Evolutionary conservation across 1,140 invertebrate species (phyloP).

Genomic region (Eriocheir sinensis): DNA sequence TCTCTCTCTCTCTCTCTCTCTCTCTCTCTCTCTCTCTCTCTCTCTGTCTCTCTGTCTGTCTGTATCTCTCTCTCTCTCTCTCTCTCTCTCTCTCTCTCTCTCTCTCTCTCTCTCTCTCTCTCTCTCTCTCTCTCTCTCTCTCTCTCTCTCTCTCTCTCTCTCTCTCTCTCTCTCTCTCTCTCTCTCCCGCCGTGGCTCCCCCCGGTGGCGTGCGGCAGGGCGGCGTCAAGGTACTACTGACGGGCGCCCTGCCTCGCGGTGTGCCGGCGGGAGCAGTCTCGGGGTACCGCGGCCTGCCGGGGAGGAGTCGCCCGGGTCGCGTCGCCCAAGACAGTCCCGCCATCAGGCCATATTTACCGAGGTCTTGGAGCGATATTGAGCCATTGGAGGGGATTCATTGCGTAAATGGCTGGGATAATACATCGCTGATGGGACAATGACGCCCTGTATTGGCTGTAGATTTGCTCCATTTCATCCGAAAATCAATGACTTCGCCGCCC

Average conservation of each 20-base stretch:
- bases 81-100: neutral
- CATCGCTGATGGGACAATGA: conserved; percentile 76
- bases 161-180: neutral
- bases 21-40: conserved; percentile 1
- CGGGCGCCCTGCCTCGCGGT: neutral
- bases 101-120: neutral
- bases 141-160: too few relatives aligned
- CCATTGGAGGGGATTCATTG: conserved; percentile 75
- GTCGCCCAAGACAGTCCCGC: conserved; percentile 27
- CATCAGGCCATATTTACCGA: conserved; percentile 67
- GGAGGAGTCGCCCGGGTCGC: neutral
- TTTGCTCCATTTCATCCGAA: conserved; percentile 76
- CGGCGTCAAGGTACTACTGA: neutral
- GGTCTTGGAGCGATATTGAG: conserved; percentile 62
- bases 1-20: neutral
- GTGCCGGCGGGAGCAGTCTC: neutral
- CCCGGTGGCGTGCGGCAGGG: neutral
- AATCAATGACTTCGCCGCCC: conserved; percentile 76
- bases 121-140: too few relatives aligned
- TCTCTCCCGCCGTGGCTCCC: neutral
- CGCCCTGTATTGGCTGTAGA: conserved; percentile 75
- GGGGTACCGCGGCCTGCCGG: neutral
- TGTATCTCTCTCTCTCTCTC: neutral
- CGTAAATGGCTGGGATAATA: conserved; percentile 77
- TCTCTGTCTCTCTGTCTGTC: neutral